A percentile compares a stretch with the other conserved stretches of the same genome.
These are phyloP conservation scores for Hypena proboscidalis DNA, from an alignment of 2,888 invertebrate genomes.

Conservation along the genomic window DNA sequence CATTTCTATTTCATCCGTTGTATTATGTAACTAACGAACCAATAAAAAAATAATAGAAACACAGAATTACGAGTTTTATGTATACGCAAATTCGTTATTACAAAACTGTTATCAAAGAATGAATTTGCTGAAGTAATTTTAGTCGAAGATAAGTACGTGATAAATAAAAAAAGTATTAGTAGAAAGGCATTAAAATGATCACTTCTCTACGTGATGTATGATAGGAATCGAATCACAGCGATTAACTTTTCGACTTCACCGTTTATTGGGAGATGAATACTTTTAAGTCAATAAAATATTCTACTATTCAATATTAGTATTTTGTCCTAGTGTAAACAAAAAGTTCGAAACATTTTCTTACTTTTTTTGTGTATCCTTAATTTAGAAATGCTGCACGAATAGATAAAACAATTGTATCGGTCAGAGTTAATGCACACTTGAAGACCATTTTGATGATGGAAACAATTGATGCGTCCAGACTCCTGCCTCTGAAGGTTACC, in stretches of 20 bases:
- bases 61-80: slow-evolving; percentile 11
- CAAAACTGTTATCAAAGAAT: slow-evolving; percentile 24
- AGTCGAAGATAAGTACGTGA: slow-evolving; percentile 46
- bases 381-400: too few species aligned
- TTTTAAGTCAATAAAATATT: too few species aligned
- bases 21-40: slow-evolving; percentile 12
- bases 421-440: too few species aligned
- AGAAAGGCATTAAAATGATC: slow-evolving; percentile 21
- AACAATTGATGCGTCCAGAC: too few species aligned
- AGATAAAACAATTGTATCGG: too few species aligned
- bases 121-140: slow-evolving; percentile 29
- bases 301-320: too few species aligned
- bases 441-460: too few species aligned
- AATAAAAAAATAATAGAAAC: slow-evolving; percentile 16
- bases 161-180: slow-evolving; percentile 38
- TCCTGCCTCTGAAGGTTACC: too few species aligned
- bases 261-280: too few species aligned
- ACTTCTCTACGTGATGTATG: slow-evolving; percentile 32
- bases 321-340: too few species aligned
- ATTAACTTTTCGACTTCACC: background rate
- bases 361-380: too few species aligned
- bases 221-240: slow-evolving; percentile 21
- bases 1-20: slow-evolving; percentile 6
- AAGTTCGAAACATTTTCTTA: too few species aligned
- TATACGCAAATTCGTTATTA: slow-evolving; percentile 17